These are phyloP conservation scores for Astatotilapia flaviijosephi DNA, from an alignment of 2,113 vertebrate genomes.

Conservation along the genomic window DNA sequence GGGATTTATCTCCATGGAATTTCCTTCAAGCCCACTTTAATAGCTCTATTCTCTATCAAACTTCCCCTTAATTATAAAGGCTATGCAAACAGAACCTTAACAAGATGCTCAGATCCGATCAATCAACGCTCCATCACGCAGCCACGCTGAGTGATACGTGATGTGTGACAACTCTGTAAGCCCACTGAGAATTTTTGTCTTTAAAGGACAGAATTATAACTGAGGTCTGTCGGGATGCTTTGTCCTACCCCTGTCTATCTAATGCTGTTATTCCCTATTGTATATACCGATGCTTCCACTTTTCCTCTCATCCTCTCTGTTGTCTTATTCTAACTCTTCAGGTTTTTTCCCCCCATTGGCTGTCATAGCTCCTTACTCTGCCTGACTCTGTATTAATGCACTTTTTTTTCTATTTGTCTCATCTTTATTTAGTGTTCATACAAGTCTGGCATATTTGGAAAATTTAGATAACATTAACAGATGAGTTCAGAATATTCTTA, in stretches of 20 bases:
- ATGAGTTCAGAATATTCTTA: background rate
- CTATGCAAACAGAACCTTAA: constrained; percentile 3
- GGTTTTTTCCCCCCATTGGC: background rate
- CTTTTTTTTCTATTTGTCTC: background rate
- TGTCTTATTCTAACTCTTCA: background rate
- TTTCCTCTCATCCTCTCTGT: background rate
- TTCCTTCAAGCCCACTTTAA: background rate
- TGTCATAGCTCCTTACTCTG: background rate
- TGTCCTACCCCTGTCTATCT: background rate
- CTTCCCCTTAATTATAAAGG: background rate
- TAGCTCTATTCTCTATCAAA: background rate
- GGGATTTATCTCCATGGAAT: background rate
- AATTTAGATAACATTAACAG: background rate
- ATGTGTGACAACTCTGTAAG: constrained; percentile 35
- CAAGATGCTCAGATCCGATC: constrained; percentile 10
- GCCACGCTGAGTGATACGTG: constrained; percentile 5
- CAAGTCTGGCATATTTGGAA: background rate
- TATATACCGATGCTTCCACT: background rate
- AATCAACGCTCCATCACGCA: constrained; percentile 33
- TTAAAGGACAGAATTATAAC: background rate
- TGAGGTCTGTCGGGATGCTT: background rate
- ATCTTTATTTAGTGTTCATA: background rate
- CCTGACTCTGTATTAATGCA: background rate
- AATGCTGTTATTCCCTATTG: background rate
- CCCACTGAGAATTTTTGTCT: background rate